These are phyloP conservation scores for Colostygia pectinataria DNA, from an alignment of 2,888 invertebrate species.

Conservation along the genomic window DNA sequence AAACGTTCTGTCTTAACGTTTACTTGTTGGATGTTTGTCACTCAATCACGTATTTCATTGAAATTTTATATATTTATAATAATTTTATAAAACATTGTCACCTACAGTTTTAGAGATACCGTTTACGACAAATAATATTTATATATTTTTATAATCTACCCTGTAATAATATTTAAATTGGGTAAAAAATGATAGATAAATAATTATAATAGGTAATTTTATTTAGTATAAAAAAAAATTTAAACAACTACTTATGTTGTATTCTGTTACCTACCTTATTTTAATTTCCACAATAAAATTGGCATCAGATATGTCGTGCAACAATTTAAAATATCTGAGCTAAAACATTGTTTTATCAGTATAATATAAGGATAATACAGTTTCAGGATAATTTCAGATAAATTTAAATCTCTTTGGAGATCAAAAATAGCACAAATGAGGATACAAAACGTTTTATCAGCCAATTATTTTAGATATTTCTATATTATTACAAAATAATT, in stretches of 20 bases:
- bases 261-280: no score
- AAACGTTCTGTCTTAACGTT: no score
- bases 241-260: no score
- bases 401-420: background rate
- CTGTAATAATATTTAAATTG: background rate
- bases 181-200: background rate
- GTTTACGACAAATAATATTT: background rate
- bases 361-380: background rate
- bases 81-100: no score
- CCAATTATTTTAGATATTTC: constrained; percentile 6
- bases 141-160: background rate
- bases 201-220: no score
- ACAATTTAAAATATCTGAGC: background rate
- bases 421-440: background rate
- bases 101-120: background rate
- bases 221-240: no score
- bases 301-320: background rate
- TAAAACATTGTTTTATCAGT: background rate
- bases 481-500: background rate
- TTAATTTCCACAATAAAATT: no score
- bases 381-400: constrained; percentile 1
- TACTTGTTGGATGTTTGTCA: no score
- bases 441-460: background rate
- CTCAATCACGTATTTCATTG: no score
- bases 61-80: no score